These are phyloP conservation scores for Noctua comes DNA, from an alignment of 2,888 invertebrate genomes.

Conservation along the genomic window DNA sequence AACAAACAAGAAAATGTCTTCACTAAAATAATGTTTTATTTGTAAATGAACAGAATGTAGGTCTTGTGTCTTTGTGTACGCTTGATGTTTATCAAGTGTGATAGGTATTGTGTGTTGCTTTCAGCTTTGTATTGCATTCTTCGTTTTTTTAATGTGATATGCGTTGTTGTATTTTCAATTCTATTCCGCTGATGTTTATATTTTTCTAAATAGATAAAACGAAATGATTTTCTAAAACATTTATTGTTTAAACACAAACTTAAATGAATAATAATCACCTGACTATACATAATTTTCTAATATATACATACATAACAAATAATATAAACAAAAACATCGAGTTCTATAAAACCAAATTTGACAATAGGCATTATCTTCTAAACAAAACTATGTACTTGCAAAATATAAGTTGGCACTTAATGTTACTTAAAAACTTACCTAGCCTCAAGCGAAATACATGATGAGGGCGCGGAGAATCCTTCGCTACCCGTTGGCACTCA, in stretches of 20 bases:
- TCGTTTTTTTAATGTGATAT: background rate
- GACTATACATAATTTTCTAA: background rate
- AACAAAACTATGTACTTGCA: slow-evolving; percentile 24
- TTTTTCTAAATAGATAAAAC: background rate
- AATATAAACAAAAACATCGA: slow-evolving; percentile 12
- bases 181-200: background rate
- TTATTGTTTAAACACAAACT: background rate
- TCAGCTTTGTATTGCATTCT: background rate
- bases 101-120: background rate
- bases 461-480: slow-evolving; percentile 76
- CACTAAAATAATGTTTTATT: slow-evolving; percentile 41
- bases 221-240: background rate
- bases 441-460: slow-evolving; percentile 75
- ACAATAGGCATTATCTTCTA: background rate
- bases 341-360: slow-evolving; percentile 4
- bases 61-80: slow-evolving; percentile 27
- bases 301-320: background rate
- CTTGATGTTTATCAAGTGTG: slow-evolving; percentile 1
- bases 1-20: slow-evolving; percentile 27
- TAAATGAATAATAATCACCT: background rate
- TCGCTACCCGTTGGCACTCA: slow-evolving; percentile 76
- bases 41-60: slow-evolving; percentile 21
- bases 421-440: slow-evolving; percentile 80
- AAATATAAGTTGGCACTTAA: slow-evolving; percentile 50
- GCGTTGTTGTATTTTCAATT: background rate